These are phyloP conservation scores for Neoniphon sammara DNA, from an alignment of 2,797 vertebrate genomes.

Conservation along the genomic window DNA sequence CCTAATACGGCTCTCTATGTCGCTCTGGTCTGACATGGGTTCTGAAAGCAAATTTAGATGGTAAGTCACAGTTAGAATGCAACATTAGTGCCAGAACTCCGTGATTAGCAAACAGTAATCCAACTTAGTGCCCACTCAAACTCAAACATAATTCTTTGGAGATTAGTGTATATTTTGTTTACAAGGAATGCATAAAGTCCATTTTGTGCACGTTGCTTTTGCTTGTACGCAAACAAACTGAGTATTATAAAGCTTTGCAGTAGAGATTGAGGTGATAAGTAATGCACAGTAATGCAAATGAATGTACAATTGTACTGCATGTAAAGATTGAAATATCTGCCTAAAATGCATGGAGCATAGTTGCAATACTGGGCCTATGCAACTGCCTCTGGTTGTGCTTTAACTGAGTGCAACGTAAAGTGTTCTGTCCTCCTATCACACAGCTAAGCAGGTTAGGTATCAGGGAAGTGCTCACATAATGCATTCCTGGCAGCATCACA, in stretches of 20 bases:
- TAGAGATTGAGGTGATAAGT: neutral
- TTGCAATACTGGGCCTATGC: conserved; percentile 14
- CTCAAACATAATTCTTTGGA: conserved; percentile 53
- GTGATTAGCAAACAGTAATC: conserved; percentile 73
- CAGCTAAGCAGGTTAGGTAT: conserved; percentile 68
- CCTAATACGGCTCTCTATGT: conserved; percentile 93
- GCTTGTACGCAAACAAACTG: conserved; percentile 34
- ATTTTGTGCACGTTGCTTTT: conserved; percentile 23
- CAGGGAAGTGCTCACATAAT: conserved; percentile 72
- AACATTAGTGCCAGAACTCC: conserved; percentile 52
- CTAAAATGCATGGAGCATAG: conserved; percentile 31
- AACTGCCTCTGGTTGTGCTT: conserved; percentile 32
- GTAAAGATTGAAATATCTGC: conserved; percentile 34
- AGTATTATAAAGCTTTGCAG: neutral
- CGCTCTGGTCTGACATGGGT: conserved; percentile 93
- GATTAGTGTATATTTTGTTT: conserved; percentile 72
- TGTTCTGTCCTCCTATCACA: conserved; percentile 45
- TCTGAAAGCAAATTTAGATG: conserved; percentile 79
- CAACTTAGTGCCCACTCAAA: conserved; percentile 61
- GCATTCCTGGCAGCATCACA: conserved; percentile 68
- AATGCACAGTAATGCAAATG: no score
- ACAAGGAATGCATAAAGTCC: conserved; percentile 48
- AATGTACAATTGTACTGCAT: neutral
- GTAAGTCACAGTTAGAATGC: conserved; percentile 65
- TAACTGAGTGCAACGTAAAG: conserved; percentile 49